Evolutionary conservation across 2,797 vertebrate species (phyloP).

Genomic region (Gymnoscopelus braueri): DNA sequence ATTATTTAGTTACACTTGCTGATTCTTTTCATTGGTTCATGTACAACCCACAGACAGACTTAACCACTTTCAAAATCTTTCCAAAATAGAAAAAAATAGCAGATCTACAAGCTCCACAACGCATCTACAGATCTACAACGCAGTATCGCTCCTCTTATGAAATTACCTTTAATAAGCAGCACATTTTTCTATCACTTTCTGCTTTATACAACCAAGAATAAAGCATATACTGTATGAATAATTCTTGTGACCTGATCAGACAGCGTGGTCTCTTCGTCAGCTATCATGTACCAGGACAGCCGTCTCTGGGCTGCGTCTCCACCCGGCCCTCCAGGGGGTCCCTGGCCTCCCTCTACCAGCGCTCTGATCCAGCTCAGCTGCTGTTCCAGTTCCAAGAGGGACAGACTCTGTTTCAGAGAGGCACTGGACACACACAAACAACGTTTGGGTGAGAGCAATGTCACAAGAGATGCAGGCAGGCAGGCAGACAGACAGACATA

Average conservation of each 20-base stretch:
- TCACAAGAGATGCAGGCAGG: background rate
- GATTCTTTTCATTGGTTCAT: too few relatives aligned
- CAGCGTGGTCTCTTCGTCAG: conserved; percentile 92
- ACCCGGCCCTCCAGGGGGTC: conserved; percentile 77
- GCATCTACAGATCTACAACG: too few relatives aligned
- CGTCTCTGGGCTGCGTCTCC: conserved; percentile 67
- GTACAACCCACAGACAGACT: too few relatives aligned
- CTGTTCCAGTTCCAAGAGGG: conserved; percentile 92
- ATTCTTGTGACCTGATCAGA: conserved; percentile 84
- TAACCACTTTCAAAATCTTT: too few relatives aligned
- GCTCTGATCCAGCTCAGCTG: conserved; percentile 89
- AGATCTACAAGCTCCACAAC: too few relatives aligned
- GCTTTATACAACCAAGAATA: too few relatives aligned
- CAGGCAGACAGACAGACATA: background rate
- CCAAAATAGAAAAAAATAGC: too few relatives aligned
- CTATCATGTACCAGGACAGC: conserved; percentile 92
- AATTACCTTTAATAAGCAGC: too few relatives aligned
- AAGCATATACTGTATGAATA: too few relatives aligned
- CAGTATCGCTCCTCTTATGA: too few relatives aligned
- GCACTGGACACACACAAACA: conserved; percentile 73
- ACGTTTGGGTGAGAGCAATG: background rate
- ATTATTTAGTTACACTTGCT: too few relatives aligned
- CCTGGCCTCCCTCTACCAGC: conserved; percentile 80
- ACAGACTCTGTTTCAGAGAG: conserved; percentile 92
- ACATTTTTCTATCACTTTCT: too few relatives aligned